Conservation (phyloP, 2,113 vertebrate species). For the Mastomys coucha region DNA sequence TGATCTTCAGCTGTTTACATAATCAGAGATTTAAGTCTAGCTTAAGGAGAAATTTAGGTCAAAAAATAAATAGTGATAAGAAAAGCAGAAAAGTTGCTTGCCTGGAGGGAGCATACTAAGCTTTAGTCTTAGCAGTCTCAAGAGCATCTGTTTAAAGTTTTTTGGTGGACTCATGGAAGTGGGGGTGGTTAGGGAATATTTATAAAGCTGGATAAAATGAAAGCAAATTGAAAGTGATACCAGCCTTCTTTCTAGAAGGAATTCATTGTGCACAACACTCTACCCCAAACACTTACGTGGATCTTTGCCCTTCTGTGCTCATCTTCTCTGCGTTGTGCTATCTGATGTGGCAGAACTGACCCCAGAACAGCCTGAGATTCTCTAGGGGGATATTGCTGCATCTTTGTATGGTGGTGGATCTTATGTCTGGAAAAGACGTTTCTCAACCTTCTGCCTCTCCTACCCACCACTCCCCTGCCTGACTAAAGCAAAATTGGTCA, state of each 20-base stretch:
- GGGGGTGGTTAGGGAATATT: neutral
- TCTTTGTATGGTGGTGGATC: neutral
- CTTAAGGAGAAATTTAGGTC: constrained; percentile 28
- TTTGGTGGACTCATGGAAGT: neutral
- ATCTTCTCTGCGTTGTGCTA: neutral
- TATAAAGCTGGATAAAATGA: constrained; percentile 26
- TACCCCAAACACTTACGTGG: constrained; percentile 6
- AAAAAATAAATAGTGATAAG: constrained; percentile 2
- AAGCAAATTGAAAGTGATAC: neutral
- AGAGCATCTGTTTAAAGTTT: neutral
- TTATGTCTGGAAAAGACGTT: neutral
- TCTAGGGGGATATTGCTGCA: neutral
- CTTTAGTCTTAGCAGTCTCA: neutral
- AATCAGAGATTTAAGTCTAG: constrained; percentile 52
- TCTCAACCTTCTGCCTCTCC: neutral
- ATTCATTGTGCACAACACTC: constrained; percentile 28
- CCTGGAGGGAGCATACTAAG: neutral
- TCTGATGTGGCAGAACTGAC: neutral
- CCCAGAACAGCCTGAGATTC: neutral
- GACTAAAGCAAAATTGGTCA: neutral
- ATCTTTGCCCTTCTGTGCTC: neutral
- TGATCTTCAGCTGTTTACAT: constrained; percentile 55
- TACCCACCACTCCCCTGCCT: neutral
- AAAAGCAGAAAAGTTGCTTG: constrained; percentile 49
- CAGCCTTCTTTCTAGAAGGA: constrained; percentile 23